These are phyloP conservation scores for Hemicentrotus pulcherrimus DNA, from an alignment of 35 echinoderm and acorn worm genomes.

Conservation along the genomic window DNA sequence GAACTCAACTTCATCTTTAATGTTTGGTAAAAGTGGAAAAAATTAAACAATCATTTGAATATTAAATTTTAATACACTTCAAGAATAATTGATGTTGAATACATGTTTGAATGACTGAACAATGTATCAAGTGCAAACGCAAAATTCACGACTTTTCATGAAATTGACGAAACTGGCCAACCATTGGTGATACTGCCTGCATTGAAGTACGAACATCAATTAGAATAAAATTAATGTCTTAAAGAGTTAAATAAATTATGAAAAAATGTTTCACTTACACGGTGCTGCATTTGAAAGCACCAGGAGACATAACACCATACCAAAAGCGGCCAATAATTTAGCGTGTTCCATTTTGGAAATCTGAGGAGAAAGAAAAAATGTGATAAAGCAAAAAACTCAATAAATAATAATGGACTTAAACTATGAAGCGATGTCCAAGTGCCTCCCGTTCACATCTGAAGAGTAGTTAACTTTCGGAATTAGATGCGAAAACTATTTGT, in stretches of 20 bases:
- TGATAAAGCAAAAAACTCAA: not conserved
- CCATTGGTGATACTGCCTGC: too few relatives aligned
- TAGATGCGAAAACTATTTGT: too few relatives aligned
- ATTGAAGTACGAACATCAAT: not conserved
- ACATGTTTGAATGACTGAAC: too few relatives aligned
- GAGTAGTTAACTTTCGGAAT: too few relatives aligned
- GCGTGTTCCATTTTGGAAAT: not conserved
- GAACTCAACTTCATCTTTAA: too few relatives aligned
- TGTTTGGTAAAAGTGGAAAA: not conserved
- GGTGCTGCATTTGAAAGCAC: not conserved
- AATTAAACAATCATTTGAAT: not conserved
- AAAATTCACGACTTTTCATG: too few relatives aligned
- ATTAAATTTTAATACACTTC: not conserved
- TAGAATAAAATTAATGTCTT: not conserved
- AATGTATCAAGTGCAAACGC: too few relatives aligned
- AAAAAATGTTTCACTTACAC: not conserved
- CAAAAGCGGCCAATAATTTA: not conserved
- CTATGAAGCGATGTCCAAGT: too few relatives aligned
- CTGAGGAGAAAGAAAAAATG: not conserved
- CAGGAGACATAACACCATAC: not conserved
- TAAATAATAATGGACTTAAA: too few relatives aligned
- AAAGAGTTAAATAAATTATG: not conserved
- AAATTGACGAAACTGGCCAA: too few relatives aligned
- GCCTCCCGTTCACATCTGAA: too few relatives aligned
- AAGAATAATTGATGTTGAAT: too few relatives aligned